phyloP scores from a whole-genome alignment of 1,140 invertebrate genomes.

The Episyrphus balteatus region DNA sequence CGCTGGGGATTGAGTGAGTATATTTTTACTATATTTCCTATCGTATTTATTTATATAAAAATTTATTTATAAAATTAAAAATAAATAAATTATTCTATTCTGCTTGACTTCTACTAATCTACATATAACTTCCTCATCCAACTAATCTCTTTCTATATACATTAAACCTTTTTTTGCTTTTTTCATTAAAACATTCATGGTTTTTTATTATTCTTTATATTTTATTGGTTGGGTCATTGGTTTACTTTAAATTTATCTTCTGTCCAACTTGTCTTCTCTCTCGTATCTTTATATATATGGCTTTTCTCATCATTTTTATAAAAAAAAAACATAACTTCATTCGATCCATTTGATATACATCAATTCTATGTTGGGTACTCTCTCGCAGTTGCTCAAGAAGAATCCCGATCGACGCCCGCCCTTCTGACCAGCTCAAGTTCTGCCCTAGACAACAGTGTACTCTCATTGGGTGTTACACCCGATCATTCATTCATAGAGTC shows the following conservation, averaged over 20 bases:
- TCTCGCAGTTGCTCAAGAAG: conserved; percentile 48
- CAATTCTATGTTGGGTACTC: neutral
- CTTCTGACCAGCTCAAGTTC: conserved; percentile 54
- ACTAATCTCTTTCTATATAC: conserved; percentile 2
- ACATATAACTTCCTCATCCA: neutral
- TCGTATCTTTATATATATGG: neutral
- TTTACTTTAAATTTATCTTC: too few relatives aligned
- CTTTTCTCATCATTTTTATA: neutral
- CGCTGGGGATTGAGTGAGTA: conserved; percentile 62
- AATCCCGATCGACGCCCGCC: conserved; percentile 75
- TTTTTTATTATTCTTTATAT: neutral
- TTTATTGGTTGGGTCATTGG: neutral
- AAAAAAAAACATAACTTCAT: conserved; percentile 1
- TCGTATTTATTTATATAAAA: too few relatives aligned
- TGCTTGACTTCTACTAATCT: neutral
- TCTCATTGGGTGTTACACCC: conserved; percentile 66
- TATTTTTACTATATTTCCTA: neutral
- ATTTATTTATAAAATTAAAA: neutral
- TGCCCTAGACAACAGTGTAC: conserved; percentile 37
- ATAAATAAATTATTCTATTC: neutral
- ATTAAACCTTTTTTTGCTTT: neutral
- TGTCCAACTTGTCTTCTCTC: neutral
- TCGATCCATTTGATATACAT: neutral
- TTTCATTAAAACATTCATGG: neutral
- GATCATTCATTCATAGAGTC: conserved; percentile 76